These are phyloP conservation scores for Pomacea maculata DNA, from an alignment of 1,140 invertebrate species.

Conservation along the genomic window DNA sequence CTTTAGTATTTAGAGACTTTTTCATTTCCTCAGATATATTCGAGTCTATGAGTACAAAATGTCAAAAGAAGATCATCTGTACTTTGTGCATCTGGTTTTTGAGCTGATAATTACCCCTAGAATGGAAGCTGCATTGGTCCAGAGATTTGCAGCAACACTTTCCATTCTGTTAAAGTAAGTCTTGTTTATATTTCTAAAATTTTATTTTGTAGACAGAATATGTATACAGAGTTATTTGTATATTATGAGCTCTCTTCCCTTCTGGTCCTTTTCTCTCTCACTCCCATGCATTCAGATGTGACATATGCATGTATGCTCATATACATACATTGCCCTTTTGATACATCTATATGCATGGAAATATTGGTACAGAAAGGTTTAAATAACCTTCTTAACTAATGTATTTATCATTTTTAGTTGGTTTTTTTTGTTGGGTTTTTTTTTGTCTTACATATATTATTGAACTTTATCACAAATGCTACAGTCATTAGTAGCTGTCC, in stretches of 20 bases:
- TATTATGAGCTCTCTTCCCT: neutral
- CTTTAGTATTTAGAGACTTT: neutral
- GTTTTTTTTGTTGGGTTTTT: no score
- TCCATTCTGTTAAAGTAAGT: constrained; percentile 66
- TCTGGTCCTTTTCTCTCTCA: neutral
- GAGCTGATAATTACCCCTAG: constrained; percentile 80
- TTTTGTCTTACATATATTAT: no score
- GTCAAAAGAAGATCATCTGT: constrained; percentile 88
- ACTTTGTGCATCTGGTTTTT: constrained; percentile 85
- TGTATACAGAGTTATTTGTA: no score
- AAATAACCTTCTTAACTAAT: no score
- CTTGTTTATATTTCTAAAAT: neutral
- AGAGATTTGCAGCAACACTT: constrained; percentile 71
- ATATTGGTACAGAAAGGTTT: neutral
- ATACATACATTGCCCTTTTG: no score
- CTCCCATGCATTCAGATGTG: neutral
- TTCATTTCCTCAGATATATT: constrained; percentile 71
- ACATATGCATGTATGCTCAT: no score
- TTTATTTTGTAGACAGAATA: no score
- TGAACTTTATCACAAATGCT: no score
- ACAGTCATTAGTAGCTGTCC: no score
- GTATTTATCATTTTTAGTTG: no score
- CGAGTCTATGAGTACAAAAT: constrained; percentile 86
- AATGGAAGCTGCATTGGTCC: constrained; percentile 78
- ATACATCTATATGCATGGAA: no score